Conservation (phyloP, 2,888 invertebrate species). For the Tenodera sinensis region DNA sequence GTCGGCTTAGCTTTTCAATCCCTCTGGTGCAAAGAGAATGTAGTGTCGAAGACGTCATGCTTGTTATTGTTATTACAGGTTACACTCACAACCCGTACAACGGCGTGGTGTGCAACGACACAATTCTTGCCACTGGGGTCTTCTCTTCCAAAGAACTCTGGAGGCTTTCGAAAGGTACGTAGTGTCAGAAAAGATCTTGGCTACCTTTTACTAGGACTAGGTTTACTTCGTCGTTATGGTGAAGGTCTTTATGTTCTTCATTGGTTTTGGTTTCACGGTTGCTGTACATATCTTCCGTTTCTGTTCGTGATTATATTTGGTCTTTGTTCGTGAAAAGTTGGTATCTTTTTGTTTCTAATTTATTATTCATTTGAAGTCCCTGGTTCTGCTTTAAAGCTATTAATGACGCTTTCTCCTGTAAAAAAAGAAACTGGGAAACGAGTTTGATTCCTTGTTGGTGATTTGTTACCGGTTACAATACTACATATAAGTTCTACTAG, state of each 20-base stretch:
- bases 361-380: not conserved
- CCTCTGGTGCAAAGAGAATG: not conserved
- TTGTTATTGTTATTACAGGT: conserved; percentile 50
- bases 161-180: conserved; percentile 93
- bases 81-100: conserved; percentile 95
- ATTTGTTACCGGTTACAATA: not conserved
- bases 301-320: not conserved
- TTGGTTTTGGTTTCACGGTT: not conserved
- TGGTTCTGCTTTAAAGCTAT: not conserved
- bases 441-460: not conserved
- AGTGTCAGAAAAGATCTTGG: not conserved
- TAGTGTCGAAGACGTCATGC: not conserved
- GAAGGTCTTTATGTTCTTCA: not conserved
- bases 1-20: not conserved
- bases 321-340: not conserved
- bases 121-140: conserved; percentile 98
- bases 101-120: conserved; percentile 98
- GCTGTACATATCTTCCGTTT: not conserved
- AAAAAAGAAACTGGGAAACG: not conserved
- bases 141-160: conserved; percentile 99
- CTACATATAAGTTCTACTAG: too few relatives aligned
- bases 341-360: not conserved
- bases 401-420: not conserved
- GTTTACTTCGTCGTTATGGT: not conserved
- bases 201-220: not conserved